Conservation (phyloP, 2,888 invertebrate genomes). For the Himalopsyche kuldschensis region DNA sequence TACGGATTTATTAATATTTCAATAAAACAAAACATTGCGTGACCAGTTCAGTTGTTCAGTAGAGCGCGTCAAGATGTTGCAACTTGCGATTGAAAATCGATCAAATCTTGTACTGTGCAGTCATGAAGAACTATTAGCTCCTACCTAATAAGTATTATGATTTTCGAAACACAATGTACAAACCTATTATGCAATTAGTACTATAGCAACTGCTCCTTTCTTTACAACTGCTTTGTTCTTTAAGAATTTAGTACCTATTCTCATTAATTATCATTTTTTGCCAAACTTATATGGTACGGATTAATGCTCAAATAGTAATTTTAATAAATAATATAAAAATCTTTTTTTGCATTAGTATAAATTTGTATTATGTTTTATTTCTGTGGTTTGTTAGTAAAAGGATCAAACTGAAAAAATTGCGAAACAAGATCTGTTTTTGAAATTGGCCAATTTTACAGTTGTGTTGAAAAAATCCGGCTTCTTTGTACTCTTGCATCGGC, state of each 20-base stretch:
- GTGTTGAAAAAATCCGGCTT: too few species aligned
- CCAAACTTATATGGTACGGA: too few species aligned
- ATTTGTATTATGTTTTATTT: too few species aligned
- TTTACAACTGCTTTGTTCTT: neutral
- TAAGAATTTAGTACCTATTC: neutral
- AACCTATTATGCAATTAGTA: neutral
- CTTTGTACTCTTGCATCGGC: too few species aligned
- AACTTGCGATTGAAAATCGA: neutral
- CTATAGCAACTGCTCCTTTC: neutral
- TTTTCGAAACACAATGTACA: neutral
- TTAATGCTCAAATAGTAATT: too few species aligned
- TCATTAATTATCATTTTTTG: too few species aligned
- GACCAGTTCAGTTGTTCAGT: neutral
- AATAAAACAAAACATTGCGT: slow-evolving; percentile 6
- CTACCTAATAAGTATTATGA: neutral
- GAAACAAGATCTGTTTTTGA: too few species aligned
- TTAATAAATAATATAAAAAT: too few species aligned
- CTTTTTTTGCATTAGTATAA: too few species aligned
- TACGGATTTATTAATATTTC: neutral
- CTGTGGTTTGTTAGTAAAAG: too few species aligned
- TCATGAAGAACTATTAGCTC: neutral
- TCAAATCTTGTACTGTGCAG: neutral
- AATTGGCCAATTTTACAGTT: too few species aligned
- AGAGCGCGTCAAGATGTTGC: neutral
- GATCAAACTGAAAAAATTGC: too few species aligned